Conservation (phyloP, 2,888 invertebrate species). For the Eulithis testata region DNA sequence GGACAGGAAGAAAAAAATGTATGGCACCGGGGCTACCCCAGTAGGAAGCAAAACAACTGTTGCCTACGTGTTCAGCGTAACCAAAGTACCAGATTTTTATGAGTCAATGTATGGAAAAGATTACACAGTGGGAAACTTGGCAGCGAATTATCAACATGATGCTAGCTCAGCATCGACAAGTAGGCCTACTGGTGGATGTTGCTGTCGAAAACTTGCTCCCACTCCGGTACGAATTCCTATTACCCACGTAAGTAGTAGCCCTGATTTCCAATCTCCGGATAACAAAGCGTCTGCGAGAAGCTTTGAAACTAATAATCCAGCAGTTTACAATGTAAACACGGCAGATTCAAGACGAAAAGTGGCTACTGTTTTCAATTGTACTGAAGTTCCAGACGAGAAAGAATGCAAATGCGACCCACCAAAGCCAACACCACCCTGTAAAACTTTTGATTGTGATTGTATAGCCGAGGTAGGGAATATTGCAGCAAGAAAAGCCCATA, state of each 20-base stretch:
- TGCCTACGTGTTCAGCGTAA: constrained; percentile 58
- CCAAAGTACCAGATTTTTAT: constrained; percentile 55
- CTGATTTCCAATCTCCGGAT: constrained; percentile 34
- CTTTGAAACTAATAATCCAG: constrained; percentile 44
- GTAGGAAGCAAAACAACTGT: constrained; percentile 56
- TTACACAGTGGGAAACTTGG: constrained; percentile 54
- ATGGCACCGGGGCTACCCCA: constrained; percentile 61
- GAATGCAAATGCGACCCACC: constrained; percentile 73
- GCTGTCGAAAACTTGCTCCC: constrained; percentile 42
- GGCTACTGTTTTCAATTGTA: constrained; percentile 54
- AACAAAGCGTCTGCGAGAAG: constrained; percentile 42
- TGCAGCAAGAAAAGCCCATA: constrained; percentile 65
- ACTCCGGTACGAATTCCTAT: constrained; percentile 31
- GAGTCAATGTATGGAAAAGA: constrained; percentile 56
- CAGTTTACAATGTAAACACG: constrained; percentile 50
- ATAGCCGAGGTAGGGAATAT: constrained; percentile 59
- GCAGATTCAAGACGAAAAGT: constrained; percentile 43
- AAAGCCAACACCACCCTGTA: constrained; percentile 69
- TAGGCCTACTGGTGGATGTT: constrained; percentile 42
- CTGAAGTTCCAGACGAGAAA: constrained; percentile 62
- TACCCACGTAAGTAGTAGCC: constrained; percentile 34
- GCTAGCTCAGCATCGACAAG: constrained; percentile 27
- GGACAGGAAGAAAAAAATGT: constrained; percentile 57
- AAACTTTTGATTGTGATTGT: constrained; percentile 75
- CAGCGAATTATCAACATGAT: constrained; percentile 33